Evolutionary conservation across 2,797 vertebrate genomes (phyloP).

Genomic region (Neostethus bicornis): DNA sequence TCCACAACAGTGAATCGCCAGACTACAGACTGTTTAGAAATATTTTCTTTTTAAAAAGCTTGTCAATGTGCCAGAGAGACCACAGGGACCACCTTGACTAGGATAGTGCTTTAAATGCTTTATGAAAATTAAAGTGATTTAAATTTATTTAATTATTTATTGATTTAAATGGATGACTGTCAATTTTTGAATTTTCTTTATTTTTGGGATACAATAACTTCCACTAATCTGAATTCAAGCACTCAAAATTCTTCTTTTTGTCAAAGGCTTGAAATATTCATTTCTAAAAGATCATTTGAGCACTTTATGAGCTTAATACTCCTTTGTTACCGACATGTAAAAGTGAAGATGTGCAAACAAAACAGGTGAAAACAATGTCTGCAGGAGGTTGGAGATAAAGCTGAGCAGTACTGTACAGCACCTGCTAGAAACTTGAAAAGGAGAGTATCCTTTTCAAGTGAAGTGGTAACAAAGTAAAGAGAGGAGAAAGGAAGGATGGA

Average conservation of each 20-base stretch:
- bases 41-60: no score
- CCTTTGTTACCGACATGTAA: constrained; percentile 29
- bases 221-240: constrained; percentile 8
- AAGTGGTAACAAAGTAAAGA: constrained; percentile 53
- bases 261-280: neutral
- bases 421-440: constrained; percentile 44
- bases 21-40: no score
- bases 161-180: no score
- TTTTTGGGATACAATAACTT: constrained; percentile 25
- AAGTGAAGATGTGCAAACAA: constrained; percentile 19
- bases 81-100: no score
- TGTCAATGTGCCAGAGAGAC: no score
- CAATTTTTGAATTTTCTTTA: no score
- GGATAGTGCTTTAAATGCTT: no score
- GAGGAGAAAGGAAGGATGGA: constrained; percentile 57
- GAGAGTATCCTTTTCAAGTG: constrained; percentile 48
- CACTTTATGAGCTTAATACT: constrained; percentile 63
- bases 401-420: constrained; percentile 19
- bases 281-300: constrained; percentile 35
- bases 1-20: no score
- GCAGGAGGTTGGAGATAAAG: constrained; percentile 46
- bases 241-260: constrained; percentile 10
- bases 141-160: no score
- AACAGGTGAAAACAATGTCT: constrained; percentile 29
- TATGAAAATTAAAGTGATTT: no score